phyloP scores from a whole-genome alignment of 2,797 vertebrate species.

The Microctenopoma lineatum region DNA sequence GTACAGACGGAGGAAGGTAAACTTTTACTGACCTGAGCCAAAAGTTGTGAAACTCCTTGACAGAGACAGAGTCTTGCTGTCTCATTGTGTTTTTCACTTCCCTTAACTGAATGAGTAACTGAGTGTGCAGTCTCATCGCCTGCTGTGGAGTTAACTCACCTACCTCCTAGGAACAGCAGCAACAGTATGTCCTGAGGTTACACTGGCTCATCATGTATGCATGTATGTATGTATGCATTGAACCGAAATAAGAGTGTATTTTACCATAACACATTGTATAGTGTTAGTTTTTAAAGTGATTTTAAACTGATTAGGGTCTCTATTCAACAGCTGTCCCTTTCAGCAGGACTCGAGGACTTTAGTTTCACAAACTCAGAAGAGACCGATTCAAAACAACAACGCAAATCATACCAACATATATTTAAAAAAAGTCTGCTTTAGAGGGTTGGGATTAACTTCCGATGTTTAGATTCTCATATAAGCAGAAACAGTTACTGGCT shows the following conservation, averaged over 20 bases:
- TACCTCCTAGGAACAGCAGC: constrained; percentile 32
- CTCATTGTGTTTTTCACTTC: constrained; percentile 37
- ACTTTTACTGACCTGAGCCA: constrained; percentile 60
- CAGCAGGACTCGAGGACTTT: neutral
- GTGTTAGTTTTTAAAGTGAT: neutral
- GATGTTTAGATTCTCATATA: neutral
- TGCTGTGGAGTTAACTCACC: constrained; percentile 37
- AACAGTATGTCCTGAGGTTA: constrained; percentile 14
- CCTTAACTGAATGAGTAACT: constrained; percentile 43
- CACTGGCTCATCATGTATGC: neutral
- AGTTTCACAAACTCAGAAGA: neutral
- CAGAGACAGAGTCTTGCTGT: constrained; percentile 39
- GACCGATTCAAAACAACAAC: neutral
- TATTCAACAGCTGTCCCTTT: neutral
- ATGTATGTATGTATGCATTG: neutral
- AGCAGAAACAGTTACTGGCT: neutral
- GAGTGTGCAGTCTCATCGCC: constrained; percentile 31
- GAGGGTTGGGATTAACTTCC: too few species aligned
- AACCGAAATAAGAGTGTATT: neutral
- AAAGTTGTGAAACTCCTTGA: constrained; percentile 56
- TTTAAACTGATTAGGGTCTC: neutral
- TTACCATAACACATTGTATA: neutral
- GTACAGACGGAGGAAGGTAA: constrained; percentile 55
- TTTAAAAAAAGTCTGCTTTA: too few species aligned
- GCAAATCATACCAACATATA: too few species aligned